These are phyloP conservation scores for Typhlichthys subterraneus DNA, from an alignment of 2,797 vertebrate species.

Conservation along the genomic window DNA sequence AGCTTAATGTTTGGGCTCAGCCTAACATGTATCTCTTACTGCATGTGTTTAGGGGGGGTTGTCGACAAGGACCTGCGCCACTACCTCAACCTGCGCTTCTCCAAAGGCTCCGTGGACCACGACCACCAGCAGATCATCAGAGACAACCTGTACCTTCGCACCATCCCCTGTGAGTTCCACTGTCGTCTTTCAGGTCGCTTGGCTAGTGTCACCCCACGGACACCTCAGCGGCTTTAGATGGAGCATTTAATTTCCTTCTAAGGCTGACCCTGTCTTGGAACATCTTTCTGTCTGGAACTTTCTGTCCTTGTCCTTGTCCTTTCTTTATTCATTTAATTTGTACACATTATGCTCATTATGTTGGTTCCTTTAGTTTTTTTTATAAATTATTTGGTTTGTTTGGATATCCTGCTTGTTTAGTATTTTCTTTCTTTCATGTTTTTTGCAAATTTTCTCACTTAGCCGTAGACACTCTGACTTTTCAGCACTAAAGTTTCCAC, in stretches of 20 bases:
- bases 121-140: conserved; percentile 99
- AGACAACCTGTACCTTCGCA: conserved; percentile 99
- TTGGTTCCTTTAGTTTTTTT: conserved; percentile 26
- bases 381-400: conserved; percentile 1
- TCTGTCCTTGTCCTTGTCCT: conserved; percentile 5
- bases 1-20: no score
- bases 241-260: conserved; percentile 19
- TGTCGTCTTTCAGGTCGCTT: neutral
- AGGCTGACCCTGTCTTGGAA: neutral
- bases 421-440: conserved; percentile 26
- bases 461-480: conserved; percentile 39
- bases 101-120: conserved; percentile 98
- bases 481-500: conserved; percentile 78
- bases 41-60: conserved; percentile 85
- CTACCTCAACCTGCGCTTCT: conserved; percentile 99
- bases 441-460: conserved; percentile 52
- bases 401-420: no score
- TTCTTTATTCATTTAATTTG: conserved; percentile 3
- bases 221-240: conserved; percentile 3
- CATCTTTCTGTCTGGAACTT: conserved; percentile 23
- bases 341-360: neutral
- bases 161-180: conserved; percentile 94
- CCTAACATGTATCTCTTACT: no score
- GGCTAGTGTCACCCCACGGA: neutral
- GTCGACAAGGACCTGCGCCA: conserved; percentile 98